Base-by-base conservation (phyloP, 1,140 invertebrate species). In the Brachionus angularis region DNA sequence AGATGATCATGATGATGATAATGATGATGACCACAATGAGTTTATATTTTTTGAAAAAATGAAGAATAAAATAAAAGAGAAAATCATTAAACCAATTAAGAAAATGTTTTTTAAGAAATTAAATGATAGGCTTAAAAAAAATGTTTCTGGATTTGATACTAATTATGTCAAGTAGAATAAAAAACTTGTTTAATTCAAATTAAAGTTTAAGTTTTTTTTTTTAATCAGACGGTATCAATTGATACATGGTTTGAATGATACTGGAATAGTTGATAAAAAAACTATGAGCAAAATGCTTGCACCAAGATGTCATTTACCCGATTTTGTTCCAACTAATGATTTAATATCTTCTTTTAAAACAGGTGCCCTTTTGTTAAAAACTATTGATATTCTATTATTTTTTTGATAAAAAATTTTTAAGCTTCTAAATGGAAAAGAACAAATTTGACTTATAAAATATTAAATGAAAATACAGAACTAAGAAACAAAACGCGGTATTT, bases 391-490 rank as follows among this genome's bases (percentile, higher is more conserved):
- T 47, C 21, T 25, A 47, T 25, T 8, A 16, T 23, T 10, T 4
- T 47, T 10, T 36, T 67, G n/a, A n/a, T 23, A 16, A 10, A 21
- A 33, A 23, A 21, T 21, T 39, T 12, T 8, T 18, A 58, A 58
- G 53, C 53, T 12, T 39, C 18, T 23, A 67, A 67, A 14, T 67
- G 62, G 62, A 47, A 21, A 33, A 67, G 47, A 47, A 67, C 34
- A n/a, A n/a, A 67, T 16, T 67, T 67, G 16, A 67, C 62, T 23
- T 67, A 47, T n/a, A 46, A 18, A 27, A 21, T 67, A 21, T 23
- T 46, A n/a, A 67, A 67, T 27, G 42, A 47, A 36, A 67, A 67
- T 42, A n/a, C 23, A 67, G 62, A 67, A 23, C 31, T 67, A 21
- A 18, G 42, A 39, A 14, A 34, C 25, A 7, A 39, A 39, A 58